Base-by-base conservation (phyloP, 2,888 invertebrate species). In the Choreutis nemorana region DNA sequence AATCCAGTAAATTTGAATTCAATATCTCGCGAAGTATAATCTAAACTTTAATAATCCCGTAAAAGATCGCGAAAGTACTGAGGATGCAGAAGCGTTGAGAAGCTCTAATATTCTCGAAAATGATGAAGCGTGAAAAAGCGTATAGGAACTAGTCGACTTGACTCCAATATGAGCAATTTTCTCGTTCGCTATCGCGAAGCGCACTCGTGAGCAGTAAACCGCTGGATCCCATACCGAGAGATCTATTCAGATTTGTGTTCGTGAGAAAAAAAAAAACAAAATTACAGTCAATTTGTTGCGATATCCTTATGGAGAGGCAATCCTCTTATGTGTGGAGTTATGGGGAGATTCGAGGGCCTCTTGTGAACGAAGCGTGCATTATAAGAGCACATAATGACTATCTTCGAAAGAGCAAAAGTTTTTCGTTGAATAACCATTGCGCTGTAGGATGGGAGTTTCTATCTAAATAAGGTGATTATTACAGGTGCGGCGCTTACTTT, bases 251-350 rank as follows among this genome's bases (percentile, higher is more conserved):
- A 61, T 65, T 62, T 59, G 56, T 54, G 51, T 50, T 57, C 67
- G 72, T 72, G 71, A 70, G 70, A n/a, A n/a, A 68, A 66, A 55
- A 73, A 75, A 75, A 68, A 68, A 62, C 55, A 48, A 64, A 66
- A 77, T 77, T 75, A 64, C 61, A 55, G 63, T 62, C 66, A 72
- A 73, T 77, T 75, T 70, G 65, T 61, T 62, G 57, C 55, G 56
- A 66, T 67, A 72, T 67, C 71, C 75, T 70, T 71, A 72, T 63
- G 61, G 59, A 55, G 59, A 59, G 53, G 65, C 55, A 62, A 66
- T 62, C 63, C 63, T 62, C 63, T 63, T 61, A 66, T 56, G 58
- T 62, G 52, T 50, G 42, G 50, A 53, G 32, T 26, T 34, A 32
- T 35, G 34, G 39, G 30, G 34, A 33, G 29, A 40, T 37, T 37